Evolutionary conservation across 2,113 vertebrate genomes (phyloP).

Genomic region (Hemibates koningsi): DNA sequence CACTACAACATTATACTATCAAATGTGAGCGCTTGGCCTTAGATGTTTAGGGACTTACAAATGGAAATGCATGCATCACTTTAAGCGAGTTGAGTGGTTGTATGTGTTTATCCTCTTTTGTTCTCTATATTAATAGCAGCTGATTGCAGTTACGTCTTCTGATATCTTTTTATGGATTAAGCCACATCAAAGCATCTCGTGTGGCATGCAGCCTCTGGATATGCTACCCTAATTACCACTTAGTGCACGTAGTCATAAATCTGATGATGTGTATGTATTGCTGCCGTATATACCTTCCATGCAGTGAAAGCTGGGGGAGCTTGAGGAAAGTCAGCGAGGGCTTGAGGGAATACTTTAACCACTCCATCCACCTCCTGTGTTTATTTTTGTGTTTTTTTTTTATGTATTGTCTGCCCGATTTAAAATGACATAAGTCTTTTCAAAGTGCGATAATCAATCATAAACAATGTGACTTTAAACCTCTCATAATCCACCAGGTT

Average conservation of each 20-base stretch:
- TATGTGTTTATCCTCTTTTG: neutral
- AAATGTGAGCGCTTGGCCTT: neutral
- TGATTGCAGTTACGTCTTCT: neutral
- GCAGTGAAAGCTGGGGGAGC: neutral
- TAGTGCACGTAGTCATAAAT: neutral
- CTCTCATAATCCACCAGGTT: neutral
- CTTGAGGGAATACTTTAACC: neutral
- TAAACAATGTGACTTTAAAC: neutral
- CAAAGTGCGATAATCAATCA: neutral
- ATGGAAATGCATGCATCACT: neutral
- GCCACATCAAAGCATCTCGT: neutral
- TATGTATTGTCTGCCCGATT: neutral
- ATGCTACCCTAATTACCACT: slow-evolving; percentile 16
- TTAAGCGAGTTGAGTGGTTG: neutral
- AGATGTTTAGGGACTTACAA: neutral
- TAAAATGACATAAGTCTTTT: neutral
- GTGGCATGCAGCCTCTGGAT: neutral
- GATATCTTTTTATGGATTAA: neutral
- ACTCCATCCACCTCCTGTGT: neutral
- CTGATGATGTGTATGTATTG: neutral
- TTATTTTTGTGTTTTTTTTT: neutral
- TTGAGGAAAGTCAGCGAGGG: neutral
- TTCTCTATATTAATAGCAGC: neutral
- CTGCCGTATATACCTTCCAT: neutral
- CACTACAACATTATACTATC: neutral